Percentiles rank a stretch among this genome's conserved stretches.
Evolutionary conservation across 2,797 vertebrate genomes (phyloP).

Genomic region (Gadopsis marmoratus): DNA sequence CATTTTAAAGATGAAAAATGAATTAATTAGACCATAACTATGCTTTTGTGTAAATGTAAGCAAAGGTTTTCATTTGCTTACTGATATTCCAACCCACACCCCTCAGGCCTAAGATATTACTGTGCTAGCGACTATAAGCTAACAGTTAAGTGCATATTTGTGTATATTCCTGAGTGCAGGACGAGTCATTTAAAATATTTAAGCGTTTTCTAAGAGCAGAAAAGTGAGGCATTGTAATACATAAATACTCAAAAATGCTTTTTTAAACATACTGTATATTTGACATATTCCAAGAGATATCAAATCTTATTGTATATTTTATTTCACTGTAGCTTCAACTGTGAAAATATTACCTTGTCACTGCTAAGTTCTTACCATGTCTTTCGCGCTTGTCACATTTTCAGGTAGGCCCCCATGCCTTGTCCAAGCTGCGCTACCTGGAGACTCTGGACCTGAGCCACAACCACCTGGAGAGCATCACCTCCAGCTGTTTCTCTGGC

Average conservation of each 20-base stretch:
- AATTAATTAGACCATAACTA: not conserved
- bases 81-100: too few relatives aligned
- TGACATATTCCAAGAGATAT: not conserved
- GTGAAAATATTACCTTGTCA: not conserved
- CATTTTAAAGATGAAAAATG: not conserved
- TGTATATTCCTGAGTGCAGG: not conserved
- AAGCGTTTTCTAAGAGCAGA: not conserved
- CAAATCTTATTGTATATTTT: not conserved
- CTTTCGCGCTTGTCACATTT: slow-evolving; percentile 12
- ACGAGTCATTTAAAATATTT: too few relatives aligned
- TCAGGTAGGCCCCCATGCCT: slow-evolving; percentile 86
- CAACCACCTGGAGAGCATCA: slow-evolving; percentile 89
- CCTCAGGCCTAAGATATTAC: too few relatives aligned
- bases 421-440: slow-evolving; percentile 94
- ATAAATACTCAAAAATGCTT: not conserved
- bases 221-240: not conserved
- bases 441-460: slow-evolving; percentile 95
- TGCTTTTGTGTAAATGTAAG: not conserved
- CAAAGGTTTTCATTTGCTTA: not conserved
- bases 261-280: not conserved
- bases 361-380: not conserved
- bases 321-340: not conserved
- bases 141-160: not conserved
- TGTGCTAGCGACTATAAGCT: too few relatives aligned
- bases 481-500: slow-evolving; percentile 87